These are phyloP conservation scores for Gopherus evgoodei DNA, from an alignment of 2,113 vertebrate genomes.

Conservation along the genomic window DNA sequence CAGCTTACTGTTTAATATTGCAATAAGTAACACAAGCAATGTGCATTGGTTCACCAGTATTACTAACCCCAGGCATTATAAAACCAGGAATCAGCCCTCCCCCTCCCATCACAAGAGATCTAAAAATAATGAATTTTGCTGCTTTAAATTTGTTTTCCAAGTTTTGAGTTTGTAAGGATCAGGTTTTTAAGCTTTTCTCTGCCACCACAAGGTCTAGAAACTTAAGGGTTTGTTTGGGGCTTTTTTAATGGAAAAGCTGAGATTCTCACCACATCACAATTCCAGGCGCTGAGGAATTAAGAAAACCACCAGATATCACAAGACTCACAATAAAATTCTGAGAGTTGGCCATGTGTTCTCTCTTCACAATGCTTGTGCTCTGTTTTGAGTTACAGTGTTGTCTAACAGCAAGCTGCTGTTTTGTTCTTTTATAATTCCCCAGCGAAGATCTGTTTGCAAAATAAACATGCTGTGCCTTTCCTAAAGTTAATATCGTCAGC, in stretches of 20 bases:
- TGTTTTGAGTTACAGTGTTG: slow-evolving; percentile 71
- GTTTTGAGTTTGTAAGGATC: neutral
- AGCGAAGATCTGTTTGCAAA: slow-evolving; percentile 68
- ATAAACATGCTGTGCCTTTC: slow-evolving; percentile 63
- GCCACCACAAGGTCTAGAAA: neutral
- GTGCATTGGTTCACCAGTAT: neutral
- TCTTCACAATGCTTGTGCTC: slow-evolving; percentile 69
- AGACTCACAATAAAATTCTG: slow-evolving; percentile 52
- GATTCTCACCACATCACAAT: neutral
- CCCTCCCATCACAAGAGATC: neutral
- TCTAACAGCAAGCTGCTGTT: slow-evolving; percentile 74
- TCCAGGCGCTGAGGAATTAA: slow-evolving; percentile 13
- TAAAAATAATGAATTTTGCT: neutral
- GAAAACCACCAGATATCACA: slow-evolving; percentile 49
- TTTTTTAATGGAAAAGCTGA: neutral
- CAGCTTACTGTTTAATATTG: neutral
- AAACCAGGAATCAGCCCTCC: neutral
- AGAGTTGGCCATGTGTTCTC: slow-evolving; percentile 67
- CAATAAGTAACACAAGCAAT: neutral
- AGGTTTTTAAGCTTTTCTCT: neutral
- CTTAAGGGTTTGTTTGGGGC: neutral
- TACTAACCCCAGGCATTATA: neutral
- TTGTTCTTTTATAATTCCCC: slow-evolving; percentile 69
- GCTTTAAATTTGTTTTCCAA: neutral
- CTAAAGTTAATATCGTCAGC: slow-evolving; percentile 49